A percentile compares a stretch with the other conserved stretches of the same genome.
Evolutionary conservation across 2,888 invertebrate species (phyloP).

Genomic region (Neoascia interrupta): DNA sequence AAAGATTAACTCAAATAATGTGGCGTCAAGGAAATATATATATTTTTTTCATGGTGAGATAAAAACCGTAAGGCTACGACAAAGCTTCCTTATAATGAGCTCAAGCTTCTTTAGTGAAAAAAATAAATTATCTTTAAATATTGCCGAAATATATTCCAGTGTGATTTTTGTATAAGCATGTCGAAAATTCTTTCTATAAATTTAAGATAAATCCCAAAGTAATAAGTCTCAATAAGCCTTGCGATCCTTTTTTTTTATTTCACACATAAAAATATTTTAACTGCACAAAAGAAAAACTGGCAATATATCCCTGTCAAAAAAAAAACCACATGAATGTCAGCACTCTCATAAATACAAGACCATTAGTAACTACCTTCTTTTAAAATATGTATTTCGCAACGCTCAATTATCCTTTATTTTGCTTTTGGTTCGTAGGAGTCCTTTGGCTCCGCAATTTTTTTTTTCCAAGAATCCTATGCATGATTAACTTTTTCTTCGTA

Average conservation of each 20-base stretch:
- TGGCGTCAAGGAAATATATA: no score
- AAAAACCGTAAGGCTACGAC: no score
- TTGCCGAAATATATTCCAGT: no score
- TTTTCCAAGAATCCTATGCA: conserved; percentile 27
- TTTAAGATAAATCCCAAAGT: no score
- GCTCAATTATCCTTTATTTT: conserved; percentile 26
- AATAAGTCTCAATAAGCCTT: no score
- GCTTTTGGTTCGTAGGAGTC: conserved; percentile 18
- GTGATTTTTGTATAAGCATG: no score
- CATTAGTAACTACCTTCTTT: conserved; percentile 16
- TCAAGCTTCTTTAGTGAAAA: no score
- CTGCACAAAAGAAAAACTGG: not conserved
- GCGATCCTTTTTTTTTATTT: not conserved
- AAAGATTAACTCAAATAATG: no score
- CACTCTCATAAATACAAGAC: conserved; percentile 21
- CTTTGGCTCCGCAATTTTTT: conserved; percentile 6
- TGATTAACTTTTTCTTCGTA: conserved; percentile 2
- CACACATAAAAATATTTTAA: not conserved
- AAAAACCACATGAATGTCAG: conserved; percentile 26
- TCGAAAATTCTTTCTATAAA: no score
- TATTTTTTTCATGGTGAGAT: no score
- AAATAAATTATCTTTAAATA: no score
- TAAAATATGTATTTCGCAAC: conserved; percentile 15
- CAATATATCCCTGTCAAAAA: conserved; percentile 45
- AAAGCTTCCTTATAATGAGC: no score